Conservation (phyloP, 2,797 vertebrate species). For the Ctenochaetus hawaiiensis region DNA sequence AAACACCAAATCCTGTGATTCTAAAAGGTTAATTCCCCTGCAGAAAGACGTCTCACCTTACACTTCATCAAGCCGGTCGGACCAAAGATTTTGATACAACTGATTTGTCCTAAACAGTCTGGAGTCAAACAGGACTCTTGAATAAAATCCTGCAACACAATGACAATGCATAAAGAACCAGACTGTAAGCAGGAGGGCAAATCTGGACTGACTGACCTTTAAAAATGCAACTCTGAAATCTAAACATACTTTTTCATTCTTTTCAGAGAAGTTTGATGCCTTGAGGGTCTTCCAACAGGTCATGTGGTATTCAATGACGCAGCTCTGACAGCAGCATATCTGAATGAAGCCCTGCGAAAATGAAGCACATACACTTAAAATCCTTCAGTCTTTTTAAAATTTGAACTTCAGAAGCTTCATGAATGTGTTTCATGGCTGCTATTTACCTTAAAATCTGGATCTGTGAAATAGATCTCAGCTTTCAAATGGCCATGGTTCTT, state of each 20-base stretch:
- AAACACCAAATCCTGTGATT: not conserved
- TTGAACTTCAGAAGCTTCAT: not conserved
- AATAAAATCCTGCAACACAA: slow-evolving; percentile 89
- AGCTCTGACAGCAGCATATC: slow-evolving; percentile 89
- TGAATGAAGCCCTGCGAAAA: slow-evolving; percentile 91
- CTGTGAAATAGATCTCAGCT: slow-evolving; percentile 92
- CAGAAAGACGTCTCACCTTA: slow-evolving; percentile 84
- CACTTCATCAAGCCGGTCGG: slow-evolving; percentile 91
- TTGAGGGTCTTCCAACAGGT: slow-evolving; percentile 95
- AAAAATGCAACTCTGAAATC: not conserved
- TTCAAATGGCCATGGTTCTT: slow-evolving; percentile 87
- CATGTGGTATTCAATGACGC: slow-evolving; percentile 92
- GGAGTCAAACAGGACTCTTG: slow-evolving; percentile 92
- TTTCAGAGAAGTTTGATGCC: slow-evolving; percentile 86
- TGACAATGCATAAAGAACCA: not conserved
- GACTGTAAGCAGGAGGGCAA: not conserved
- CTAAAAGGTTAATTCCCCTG: not conserved
- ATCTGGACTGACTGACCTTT: too few relatives aligned
- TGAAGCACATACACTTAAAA: not conserved
- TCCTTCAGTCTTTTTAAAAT: not conserved
- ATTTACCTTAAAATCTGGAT: slow-evolving; percentile 95
- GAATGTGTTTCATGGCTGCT: not conserved
- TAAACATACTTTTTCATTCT: slow-evolving; percentile 91
- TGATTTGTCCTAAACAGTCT: slow-evolving; percentile 91
- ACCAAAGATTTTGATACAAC: slow-evolving; percentile 89